Evolutionary conservation across 2,113 vertebrate genomes (phyloP).

Genomic region (Blennius ocellaris): DNA sequence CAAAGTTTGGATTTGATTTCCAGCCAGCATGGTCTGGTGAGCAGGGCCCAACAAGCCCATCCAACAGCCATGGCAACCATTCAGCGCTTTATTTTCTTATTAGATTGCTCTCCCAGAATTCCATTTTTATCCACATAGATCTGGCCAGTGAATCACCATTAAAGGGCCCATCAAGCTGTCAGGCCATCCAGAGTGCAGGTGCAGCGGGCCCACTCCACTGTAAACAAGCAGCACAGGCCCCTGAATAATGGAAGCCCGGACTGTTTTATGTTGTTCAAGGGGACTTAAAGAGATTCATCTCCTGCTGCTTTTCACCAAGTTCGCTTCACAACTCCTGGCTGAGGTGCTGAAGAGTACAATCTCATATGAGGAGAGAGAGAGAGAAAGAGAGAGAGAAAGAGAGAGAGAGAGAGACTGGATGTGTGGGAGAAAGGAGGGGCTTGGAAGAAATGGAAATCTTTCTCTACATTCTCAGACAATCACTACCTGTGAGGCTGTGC

Average conservation of each 20-base stretch:
- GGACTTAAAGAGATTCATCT: conserved; percentile 80
- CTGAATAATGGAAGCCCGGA: conserved; percentile 79
- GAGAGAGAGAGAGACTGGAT: background rate
- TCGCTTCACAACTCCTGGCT: conserved; percentile 67
- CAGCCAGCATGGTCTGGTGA: conserved; percentile 64
- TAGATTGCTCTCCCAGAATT: conserved; percentile 84
- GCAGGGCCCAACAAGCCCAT: conserved; percentile 62
- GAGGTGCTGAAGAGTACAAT: conserved; percentile 64
- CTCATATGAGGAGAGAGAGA: conserved; percentile 47
- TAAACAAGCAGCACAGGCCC: conserved; percentile 79
- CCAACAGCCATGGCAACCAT: conserved; percentile 71
- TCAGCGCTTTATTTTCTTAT: conserved; percentile 83
- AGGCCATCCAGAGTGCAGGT: conserved; percentile 80
- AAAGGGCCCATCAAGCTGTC: conserved; percentile 84
- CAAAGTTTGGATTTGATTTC: conserved; percentile 82
- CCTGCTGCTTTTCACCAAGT: conserved; percentile 75
- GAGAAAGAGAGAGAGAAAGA: conserved; percentile 11
- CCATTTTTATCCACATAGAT: conserved; percentile 85
- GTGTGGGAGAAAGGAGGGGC: conserved; percentile 6
- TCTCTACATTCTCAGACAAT: conserved; percentile 67
- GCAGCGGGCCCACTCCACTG: conserved; percentile 73
- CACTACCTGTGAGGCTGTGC: conserved; percentile 66
- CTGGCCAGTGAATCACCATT: conserved; percentile 85
- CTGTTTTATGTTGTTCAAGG: conserved; percentile 78
- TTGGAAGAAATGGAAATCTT: conserved; percentile 69